Base-by-base conservation (phyloP, 2,888 invertebrate genomes). In the Metacarcinus magister region DNA sequence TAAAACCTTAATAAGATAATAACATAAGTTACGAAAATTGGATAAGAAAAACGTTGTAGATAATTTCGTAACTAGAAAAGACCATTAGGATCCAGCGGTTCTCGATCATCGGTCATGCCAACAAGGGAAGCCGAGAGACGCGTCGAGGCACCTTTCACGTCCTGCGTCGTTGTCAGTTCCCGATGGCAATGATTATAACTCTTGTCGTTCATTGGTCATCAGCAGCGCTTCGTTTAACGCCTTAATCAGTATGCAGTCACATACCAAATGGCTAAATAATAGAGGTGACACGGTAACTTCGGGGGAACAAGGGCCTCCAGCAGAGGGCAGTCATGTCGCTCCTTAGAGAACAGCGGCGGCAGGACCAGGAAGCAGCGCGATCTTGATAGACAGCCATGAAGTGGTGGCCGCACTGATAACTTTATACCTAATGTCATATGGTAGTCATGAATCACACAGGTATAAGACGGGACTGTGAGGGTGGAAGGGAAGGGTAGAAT, bases 221-320 rank as follows among this genome's bases (percentile, higher is more conserved):
- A 87, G 10, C 48, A 87, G 87, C 82, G 32, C 94, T 48, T 10
- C 60, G 32, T 39, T 94, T 48, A 54, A 94, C 89, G 43, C 94
- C 89, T 94, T 90, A 94, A 94, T 94, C 94, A 94, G 60, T 43
- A 54, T 90, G 90, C 94, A 94, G 90, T 94, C 94, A 94, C 54
- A 90, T 60, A 32, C 39, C n/a, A 90, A 48, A 90, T 90, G 39
- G 13, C 32, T 89, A 94, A 54, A 90, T 94, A 48, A 94, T 23
- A 89, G 28, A 39, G 54, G 48, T 48, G 89, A 54, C 90, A 43
- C 54, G 10, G 54, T 23, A 43, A 28, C 43, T 19, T 54, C 43
- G 32, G 5, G 44, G 0, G 23, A 19, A 44, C n/a, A 91, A n/a
- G n/a, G 2, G 54, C 28, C 19, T 4, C 28, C 32, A 16, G 54